Conservation (phyloP, 2,113 vertebrate species). For the Cranoglanis bouderius region DNA sequence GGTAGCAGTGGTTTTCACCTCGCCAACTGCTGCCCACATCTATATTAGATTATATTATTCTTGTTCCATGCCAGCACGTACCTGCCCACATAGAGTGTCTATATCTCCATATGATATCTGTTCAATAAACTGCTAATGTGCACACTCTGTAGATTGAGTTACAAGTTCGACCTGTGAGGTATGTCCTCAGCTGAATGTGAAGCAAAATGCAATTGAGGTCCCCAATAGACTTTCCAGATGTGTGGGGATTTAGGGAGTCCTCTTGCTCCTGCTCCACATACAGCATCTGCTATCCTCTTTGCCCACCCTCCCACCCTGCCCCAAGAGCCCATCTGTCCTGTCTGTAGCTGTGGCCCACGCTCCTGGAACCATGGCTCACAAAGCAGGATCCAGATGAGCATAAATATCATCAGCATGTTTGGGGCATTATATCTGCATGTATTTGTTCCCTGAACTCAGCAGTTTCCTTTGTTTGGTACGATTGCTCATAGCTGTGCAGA, state of each 20-base stretch:
- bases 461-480: not conserved
- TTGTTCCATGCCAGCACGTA: no score
- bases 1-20: no score
- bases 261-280: slow-evolving; percentile 34
- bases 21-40: not conserved
- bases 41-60: no score
- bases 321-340: slow-evolving; percentile 19
- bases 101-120: not conserved
- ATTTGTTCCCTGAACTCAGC: slow-evolving; percentile 24
- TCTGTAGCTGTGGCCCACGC: slow-evolving; percentile 30
- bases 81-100: not conserved
- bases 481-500: slow-evolving; percentile 2
- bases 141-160: not conserved
- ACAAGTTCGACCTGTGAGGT: slow-evolving; percentile 44
- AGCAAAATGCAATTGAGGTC: slow-evolving; percentile 51
- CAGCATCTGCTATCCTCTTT: slow-evolving; percentile 63
- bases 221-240: slow-evolving; percentile 67
- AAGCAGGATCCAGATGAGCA: slow-evolving; percentile 27
- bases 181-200: slow-evolving; percentile 56
- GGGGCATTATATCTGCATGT: slow-evolving; percentile 23
- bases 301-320: slow-evolving; percentile 43
- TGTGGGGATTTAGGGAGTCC: slow-evolving; percentile 54
- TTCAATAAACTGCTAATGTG: not conserved
- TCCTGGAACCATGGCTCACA: slow-evolving; percentile 36
- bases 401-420: slow-evolving; percentile 36